Evolutionary conservation across 2,113 vertebrate genomes (phyloP).

Genomic region (Rhadina sibilatrix): DNA sequence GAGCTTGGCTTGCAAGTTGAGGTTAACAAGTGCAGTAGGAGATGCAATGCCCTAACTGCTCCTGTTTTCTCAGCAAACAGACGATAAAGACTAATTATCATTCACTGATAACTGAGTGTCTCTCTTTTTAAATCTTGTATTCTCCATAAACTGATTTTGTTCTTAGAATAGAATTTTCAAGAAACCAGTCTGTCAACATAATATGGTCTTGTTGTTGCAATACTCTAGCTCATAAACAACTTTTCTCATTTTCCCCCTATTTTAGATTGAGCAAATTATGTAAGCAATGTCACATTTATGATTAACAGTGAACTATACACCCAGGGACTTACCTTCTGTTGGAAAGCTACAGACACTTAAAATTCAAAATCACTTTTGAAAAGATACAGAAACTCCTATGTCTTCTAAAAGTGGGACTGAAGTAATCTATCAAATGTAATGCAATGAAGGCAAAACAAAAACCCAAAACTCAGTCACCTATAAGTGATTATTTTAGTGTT

Average conservation of each 20-base stretch:
- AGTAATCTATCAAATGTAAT: neutral
- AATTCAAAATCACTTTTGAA: neutral
- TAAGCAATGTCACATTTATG: neutral
- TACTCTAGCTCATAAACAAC: neutral
- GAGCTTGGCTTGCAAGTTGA: neutral
- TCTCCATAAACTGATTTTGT: neutral
- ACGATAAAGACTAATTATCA: slow-evolving; percentile 9
- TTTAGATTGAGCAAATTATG: neutral
- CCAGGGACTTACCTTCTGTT: neutral
- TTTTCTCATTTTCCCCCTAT: neutral
- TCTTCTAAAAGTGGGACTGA: neutral
- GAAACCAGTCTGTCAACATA: neutral
- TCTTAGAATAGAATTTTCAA: neutral
- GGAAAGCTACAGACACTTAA: neutral
- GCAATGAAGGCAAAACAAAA: neutral
- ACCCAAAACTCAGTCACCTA: fast-evolving
- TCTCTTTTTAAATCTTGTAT: neutral
- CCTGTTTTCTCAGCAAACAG: slow-evolving; percentile 39
- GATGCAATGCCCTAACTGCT: neutral
- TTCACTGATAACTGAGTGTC: neutral
- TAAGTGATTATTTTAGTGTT: neutral
- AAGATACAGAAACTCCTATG: neutral
- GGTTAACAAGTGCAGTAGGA: neutral
- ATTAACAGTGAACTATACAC: neutral
- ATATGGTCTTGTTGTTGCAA: neutral